Evolutionary conservation across 2,113 vertebrate genomes (phyloP).

Genomic region (Cyanoderma ruficeps): DNA sequence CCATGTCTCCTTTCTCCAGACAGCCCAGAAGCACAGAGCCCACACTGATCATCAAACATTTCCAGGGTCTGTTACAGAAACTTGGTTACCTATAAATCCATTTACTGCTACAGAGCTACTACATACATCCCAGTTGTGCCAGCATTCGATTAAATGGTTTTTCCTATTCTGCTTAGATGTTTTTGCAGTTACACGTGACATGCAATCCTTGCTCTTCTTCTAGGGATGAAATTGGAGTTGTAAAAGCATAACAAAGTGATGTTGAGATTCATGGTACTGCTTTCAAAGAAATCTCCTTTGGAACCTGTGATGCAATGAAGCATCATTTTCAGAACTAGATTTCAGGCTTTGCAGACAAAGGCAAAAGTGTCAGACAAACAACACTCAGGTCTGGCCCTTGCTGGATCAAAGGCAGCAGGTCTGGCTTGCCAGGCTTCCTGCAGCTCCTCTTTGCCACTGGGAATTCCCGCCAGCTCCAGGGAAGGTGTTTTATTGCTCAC

Average conservation of each 20-base stretch:
- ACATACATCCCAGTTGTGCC: background rate
- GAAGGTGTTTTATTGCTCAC: background rate
- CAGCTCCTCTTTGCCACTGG: background rate
- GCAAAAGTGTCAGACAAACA: background rate
- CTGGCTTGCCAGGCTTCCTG: background rate
- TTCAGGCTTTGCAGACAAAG: background rate
- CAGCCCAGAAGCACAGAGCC: background rate
- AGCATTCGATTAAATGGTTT: background rate
- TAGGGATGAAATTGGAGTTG: background rate
- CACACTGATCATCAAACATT: background rate
- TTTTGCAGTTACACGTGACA: background rate
- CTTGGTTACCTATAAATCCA: background rate
- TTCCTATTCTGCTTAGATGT: background rate
- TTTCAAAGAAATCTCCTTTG: background rate
- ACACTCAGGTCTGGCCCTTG: background rate
- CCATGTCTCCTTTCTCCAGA: background rate
- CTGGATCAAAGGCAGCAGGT: background rate
- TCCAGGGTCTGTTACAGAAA: background rate
- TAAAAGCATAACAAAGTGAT: background rate
- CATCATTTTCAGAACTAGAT: background rate
- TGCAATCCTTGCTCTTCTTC: background rate
- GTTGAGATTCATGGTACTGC: background rate
- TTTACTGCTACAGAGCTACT: background rate
- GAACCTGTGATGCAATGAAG: accelerated
- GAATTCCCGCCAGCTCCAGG: background rate